phyloP scores from a whole-genome alignment of 2,797 vertebrate genomes.

The Craterocephalus amniculus region DNA sequence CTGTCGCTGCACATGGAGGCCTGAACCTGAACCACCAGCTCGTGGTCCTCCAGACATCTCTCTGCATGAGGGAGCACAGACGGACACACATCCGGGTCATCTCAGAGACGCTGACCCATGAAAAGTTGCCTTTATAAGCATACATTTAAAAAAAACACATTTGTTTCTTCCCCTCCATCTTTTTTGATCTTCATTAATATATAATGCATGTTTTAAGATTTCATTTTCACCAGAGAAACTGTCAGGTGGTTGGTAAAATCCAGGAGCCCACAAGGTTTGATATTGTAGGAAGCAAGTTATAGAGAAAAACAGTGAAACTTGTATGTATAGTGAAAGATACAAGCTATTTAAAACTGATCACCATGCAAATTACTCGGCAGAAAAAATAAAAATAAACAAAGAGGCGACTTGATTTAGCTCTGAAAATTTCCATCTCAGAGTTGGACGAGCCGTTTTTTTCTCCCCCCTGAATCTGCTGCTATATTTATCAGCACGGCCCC shows the following conservation, averaged over 20 bases:
- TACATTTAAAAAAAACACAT: neutral
- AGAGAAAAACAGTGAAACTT: too few relatives aligned
- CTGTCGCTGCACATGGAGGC: slow-evolving; percentile 92
- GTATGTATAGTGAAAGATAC: too few relatives aligned
- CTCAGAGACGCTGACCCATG: neutral
- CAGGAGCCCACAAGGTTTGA: too few relatives aligned
- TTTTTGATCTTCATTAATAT: neutral
- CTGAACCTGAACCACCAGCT: slow-evolving; percentile 93
- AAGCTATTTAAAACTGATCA: neutral
- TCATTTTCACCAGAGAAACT: too few relatives aligned
- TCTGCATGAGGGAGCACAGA: slow-evolving; percentile 53
- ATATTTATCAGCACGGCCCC: slow-evolving; percentile 11
- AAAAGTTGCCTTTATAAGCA: neutral
- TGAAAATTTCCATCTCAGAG: neutral
- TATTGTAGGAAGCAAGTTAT: too few relatives aligned
- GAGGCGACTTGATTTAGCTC: neutral
- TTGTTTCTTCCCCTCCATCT: neutral
- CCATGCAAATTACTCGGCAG: neutral
- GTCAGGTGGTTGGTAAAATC: too few relatives aligned
- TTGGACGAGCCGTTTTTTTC: neutral
- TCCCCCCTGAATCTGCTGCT: neutral
- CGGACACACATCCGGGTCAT: neutral
- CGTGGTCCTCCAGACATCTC: slow-evolving; percentile 94
- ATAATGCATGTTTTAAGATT: too few relatives aligned
- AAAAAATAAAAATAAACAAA: too few relatives aligned